Evolutionary conservation across 1,140 invertebrate genomes (phyloP).

Genomic region (Drosophila lini): DNA sequence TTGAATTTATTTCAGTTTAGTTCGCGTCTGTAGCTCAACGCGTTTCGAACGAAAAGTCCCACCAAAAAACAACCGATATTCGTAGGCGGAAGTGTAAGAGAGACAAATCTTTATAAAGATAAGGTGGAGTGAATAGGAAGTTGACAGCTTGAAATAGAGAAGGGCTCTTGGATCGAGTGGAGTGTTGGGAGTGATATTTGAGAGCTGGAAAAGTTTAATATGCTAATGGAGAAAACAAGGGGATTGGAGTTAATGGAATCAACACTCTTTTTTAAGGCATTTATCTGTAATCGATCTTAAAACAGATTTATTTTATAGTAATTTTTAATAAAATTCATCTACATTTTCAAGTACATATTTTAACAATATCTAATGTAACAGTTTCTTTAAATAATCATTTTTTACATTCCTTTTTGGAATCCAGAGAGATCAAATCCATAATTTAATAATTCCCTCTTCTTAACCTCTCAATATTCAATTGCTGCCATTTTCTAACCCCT

Average conservation of each 20-base stretch:
- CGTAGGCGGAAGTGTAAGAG: slow-evolving; percentile 67
- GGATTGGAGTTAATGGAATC: slow-evolving; percentile 9
- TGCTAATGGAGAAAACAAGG: not conserved
- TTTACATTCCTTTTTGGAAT: not conserved
- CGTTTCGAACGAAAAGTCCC: slow-evolving; percentile 30
- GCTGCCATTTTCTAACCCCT: not conserved
- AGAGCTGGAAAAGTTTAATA: slow-evolving; percentile 3
- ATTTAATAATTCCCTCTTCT: not conserved
- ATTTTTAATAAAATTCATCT: too few relatives aligned
- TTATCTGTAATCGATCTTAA: not conserved
- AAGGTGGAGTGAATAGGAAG: slow-evolving; percentile 38
- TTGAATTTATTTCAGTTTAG: slow-evolving; percentile 56
- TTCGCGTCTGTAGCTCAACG: slow-evolving; percentile 62
- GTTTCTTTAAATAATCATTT: not conserved
- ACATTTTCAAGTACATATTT: not conserved
- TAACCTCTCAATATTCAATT: not conserved
- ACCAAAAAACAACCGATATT: slow-evolving; percentile 18
- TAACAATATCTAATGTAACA: not conserved
- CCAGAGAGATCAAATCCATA: not conserved
- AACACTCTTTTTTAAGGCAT: not conserved
- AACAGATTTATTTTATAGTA: too few relatives aligned
- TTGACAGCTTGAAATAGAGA: slow-evolving; percentile 30
- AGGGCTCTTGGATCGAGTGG: slow-evolving; percentile 4
- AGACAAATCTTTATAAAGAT: slow-evolving; percentile 33
- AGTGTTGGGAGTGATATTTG: slow-evolving; percentile 9